A percentile compares a stretch with the other conserved stretches of the same genome.
Evolutionary conservation across 2,888 invertebrate species (phyloP).

Genomic region (Agriotes lineatus): DNA sequence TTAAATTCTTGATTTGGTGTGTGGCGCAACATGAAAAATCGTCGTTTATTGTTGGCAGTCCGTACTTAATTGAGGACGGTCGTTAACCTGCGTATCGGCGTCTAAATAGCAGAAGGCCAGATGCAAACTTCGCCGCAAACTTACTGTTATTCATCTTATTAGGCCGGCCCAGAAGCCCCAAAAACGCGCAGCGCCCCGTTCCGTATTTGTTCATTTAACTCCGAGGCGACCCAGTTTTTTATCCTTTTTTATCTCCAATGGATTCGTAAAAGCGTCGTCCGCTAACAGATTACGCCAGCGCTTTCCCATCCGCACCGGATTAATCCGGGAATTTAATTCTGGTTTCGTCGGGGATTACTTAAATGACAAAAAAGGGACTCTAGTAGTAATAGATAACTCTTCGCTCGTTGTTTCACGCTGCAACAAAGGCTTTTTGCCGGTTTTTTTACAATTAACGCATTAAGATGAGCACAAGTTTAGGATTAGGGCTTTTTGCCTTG

Average conservation of each 20-base stretch:
- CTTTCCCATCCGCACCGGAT: slow-evolving; percentile 21
- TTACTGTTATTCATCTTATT: not conserved
- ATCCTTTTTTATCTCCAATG: slow-evolving; percentile 19
- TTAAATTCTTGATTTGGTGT: slow-evolving; percentile 6
- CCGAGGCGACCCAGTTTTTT: slow-evolving; percentile 3
- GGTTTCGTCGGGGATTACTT: slow-evolving; percentile 26
- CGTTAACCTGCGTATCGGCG: slow-evolving; percentile 14
- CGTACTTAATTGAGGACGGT: slow-evolving; percentile 23
- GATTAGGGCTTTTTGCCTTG: slow-evolving; percentile 7
- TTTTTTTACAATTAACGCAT: slow-evolving; percentile 19
- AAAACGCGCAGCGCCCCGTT: not conserved
- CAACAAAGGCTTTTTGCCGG: not conserved
- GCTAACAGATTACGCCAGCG: slow-evolving; percentile 20
- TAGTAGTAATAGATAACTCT: slow-evolving; percentile 18
- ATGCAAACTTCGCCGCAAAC: slow-evolving; percentile 3
- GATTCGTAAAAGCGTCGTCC: slow-evolving; percentile 23
- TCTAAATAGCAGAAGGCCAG: not conserved
- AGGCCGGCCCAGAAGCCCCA: not conserved
- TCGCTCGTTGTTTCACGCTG: slow-evolving; percentile 3
- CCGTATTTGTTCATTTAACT: slow-evolving; percentile 13
- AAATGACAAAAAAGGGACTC: slow-evolving; percentile 22
- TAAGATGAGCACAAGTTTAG: slow-evolving; percentile 23
- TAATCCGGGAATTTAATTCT: slow-evolving; percentile 28
- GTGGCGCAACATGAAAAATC: slow-evolving; percentile 9
- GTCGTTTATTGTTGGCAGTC: slow-evolving; percentile 9